Evolutionary conservation across 2,888 invertebrate species (phyloP).

Genomic region (Colostygia pectinataria): DNA sequence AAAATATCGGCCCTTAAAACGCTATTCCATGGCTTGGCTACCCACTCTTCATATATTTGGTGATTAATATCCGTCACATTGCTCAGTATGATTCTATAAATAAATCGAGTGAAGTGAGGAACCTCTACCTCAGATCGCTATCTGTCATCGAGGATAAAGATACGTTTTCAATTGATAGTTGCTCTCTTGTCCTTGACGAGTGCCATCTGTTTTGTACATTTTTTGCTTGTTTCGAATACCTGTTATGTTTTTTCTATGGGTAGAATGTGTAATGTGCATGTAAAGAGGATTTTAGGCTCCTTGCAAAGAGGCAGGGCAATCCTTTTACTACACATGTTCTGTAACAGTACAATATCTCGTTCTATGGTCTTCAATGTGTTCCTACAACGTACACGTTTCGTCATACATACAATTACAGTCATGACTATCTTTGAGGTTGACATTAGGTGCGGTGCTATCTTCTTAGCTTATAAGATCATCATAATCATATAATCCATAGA

Average conservation of each 20-base stretch:
- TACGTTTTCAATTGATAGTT: slow-evolving; percentile 25
- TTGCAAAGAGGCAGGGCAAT: no score
- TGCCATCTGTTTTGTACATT: slow-evolving; percentile 23
- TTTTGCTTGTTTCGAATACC: slow-evolving; percentile 5
- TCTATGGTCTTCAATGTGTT: no score
- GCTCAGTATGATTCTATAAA: slow-evolving; percentile 22
- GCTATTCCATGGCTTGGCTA: slow-evolving; percentile 18
- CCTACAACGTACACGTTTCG: no score
- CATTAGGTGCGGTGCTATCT: no score
- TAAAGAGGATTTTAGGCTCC: no score
- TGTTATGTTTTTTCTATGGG: neutral
- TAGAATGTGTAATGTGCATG: no score
- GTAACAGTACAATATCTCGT: no score
- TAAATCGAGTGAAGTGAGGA: slow-evolving; percentile 23
- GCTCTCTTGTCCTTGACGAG: slow-evolving; percentile 18
- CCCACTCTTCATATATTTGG: slow-evolving; percentile 28
- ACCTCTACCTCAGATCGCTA: slow-evolving; percentile 20
- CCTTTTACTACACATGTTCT: no score
- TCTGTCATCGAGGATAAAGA: slow-evolving; percentile 20
- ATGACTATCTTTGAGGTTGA: no score
- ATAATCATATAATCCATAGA: no score
- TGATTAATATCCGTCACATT: slow-evolving; percentile 29
- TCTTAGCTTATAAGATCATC: no score
- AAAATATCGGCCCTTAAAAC: slow-evolving; percentile 11
- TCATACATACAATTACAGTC: no score